Evolutionary conservation across 1,140 invertebrate genomes (phyloP), one percentile per base, ranked within the genome.

Genomic region (Drosophila eugracilis): DNA sequence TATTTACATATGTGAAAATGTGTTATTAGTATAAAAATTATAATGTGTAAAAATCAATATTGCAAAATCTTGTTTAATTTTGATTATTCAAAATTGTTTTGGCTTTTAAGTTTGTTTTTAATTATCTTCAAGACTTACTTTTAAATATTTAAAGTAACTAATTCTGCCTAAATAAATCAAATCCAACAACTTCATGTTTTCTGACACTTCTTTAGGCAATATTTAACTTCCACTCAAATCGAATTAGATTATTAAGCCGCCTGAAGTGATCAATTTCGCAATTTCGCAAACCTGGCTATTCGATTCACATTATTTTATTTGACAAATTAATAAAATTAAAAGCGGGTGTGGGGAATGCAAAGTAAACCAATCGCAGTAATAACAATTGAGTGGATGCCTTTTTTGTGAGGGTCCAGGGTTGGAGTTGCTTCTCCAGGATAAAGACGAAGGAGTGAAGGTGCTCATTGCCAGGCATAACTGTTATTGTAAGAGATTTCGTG

Each of bases 401-500:
- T 32, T 45, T 59, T 42, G 26, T 36, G 53, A 15, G 14, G 55
- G 15, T 48, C 36, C 41, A 14, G 28, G 37, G 28, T 14, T n/a
- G 26, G 22, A 62, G 37, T 22, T 62, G 42, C 3, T 12, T 32
- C 30, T 41, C 52, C 49, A n/a, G n/a, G n/a, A n/a, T 52, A 34
- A 66, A n/a, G n/a, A n/a, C n/a, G 63, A 42, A 30, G 63, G 34
- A 52, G 39, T 37, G 52, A 39, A 36, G 37, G 36, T 44, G 44
- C 37, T 54, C 44, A 60, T 59, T 70, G 79, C 60, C 73, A 78
- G 77, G 83, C 81, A 88, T 88, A 86, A 86, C 81, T 81, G 81
- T 86, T 86, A 86, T 86, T 86, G 69, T 86, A 86, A 86, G 77
- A 81, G 83, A 86, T 86, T 86, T 86, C 81, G 73, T 86, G 81